phyloP scores from a whole-genome alignment of 2,888 invertebrate genomes.

The Parnassius glacialis region DNA sequence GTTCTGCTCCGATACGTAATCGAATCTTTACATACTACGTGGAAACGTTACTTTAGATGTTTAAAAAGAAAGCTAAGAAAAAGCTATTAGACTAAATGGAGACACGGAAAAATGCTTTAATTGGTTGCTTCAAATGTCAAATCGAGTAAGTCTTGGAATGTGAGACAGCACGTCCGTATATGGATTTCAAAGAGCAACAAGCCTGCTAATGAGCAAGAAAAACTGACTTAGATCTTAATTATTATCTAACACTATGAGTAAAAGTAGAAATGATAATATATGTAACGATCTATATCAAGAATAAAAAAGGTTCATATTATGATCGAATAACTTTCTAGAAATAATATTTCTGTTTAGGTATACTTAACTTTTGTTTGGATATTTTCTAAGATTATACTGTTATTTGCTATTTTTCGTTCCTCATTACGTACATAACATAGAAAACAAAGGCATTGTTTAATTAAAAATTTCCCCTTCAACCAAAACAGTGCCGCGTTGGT shows the following conservation, averaged over 20 bases:
- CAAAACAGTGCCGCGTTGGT: constrained; percentile 2
- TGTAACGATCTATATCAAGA: constrained; percentile 2
- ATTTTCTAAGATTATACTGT: too few relatives aligned
- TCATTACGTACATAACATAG: too few relatives aligned
- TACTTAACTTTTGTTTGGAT: too few relatives aligned
- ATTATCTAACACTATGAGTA: constrained; percentile 48
- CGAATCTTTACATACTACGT: too few relatives aligned
- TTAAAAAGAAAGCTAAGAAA: constrained; percentile 1
- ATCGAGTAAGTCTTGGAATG: constrained; percentile 19
- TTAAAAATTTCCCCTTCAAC: too few relatives aligned
- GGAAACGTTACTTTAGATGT: too few relatives aligned
- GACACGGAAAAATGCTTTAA: constrained; percentile 64
- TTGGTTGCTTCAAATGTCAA: constrained; percentile 53
- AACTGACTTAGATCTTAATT: constrained; percentile 43
- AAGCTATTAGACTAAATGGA: background rate
- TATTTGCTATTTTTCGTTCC: too few relatives aligned
- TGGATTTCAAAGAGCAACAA: constrained; percentile 44
- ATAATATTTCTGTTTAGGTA: too few relatives aligned
- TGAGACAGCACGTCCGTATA: constrained; percentile 16
- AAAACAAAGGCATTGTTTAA: too few relatives aligned
- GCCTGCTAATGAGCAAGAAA: constrained; percentile 60
- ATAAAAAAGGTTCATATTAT: too few relatives aligned
- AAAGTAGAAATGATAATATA: constrained; percentile 54
- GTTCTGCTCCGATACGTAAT: too few relatives aligned
- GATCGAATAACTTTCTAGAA: too few relatives aligned